phyloP scores from a whole-genome alignment of 2,113 vertebrate genomes.

The Pterocles burchelli region DNA sequence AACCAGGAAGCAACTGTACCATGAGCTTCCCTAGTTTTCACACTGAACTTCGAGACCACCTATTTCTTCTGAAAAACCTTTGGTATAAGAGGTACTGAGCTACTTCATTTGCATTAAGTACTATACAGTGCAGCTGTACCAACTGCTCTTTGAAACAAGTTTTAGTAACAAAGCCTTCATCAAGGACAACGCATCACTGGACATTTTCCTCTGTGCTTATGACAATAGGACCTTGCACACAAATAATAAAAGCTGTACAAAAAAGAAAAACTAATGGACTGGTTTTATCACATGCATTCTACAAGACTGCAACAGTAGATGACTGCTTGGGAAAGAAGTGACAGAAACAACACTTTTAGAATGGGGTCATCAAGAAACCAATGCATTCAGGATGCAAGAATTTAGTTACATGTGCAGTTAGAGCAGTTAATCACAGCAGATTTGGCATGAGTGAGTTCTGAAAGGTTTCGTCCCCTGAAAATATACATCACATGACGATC shows the following conservation, averaged over 20 bases:
- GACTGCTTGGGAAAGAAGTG: background rate
- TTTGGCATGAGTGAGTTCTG: background rate
- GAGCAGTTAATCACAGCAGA: background rate
- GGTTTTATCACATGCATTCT: background rate
- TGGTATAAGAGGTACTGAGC: background rate
- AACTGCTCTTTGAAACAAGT: background rate
- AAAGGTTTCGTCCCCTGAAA: background rate
- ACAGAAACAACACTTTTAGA: background rate
- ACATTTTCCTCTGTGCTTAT: background rate
- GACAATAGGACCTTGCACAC: background rate
- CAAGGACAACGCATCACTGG: background rate
- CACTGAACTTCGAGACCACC: background rate
- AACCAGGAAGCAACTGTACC: background rate
- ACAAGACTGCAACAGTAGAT: background rate
- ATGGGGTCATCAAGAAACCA: background rate
- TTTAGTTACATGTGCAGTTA: background rate
- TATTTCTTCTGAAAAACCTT: background rate
- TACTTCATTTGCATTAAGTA: background rate
- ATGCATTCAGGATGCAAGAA: background rate
- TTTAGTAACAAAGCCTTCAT: background rate
- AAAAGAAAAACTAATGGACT: background rate
- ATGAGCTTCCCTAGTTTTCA: background rate
- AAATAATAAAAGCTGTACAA: background rate
- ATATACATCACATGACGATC: background rate
- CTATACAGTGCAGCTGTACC: rapidly evolving